phyloP scores from a whole-genome alignment of 1,140 invertebrate species.

The Pogonomyrmex californicus region DNA sequence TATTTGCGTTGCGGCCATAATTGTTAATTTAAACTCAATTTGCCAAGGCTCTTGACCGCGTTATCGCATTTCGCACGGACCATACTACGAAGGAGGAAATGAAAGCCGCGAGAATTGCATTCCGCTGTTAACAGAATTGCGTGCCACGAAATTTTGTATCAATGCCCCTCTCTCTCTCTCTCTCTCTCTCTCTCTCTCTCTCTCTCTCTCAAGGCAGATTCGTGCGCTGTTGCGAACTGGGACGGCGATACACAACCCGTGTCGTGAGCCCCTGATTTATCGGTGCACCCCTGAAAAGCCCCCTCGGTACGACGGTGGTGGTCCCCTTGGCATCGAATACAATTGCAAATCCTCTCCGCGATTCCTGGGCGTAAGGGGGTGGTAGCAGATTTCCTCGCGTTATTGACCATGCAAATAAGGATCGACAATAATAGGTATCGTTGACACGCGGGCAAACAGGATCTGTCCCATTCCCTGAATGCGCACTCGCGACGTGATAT shows the following conservation, averaged over 20 bases:
- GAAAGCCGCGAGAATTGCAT: slow-evolving; percentile 53
- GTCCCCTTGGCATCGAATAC: slow-evolving; percentile 20
- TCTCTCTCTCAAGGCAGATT: slow-evolving; percentile 12
- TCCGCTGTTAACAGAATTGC: slow-evolving; percentile 53
- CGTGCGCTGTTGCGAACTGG: slow-evolving; percentile 21
- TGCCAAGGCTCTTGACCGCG: slow-evolving; percentile 37
- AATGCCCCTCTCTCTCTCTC: neutral
- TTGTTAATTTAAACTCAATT: slow-evolving; percentile 62
- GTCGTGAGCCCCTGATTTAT: slow-evolving; percentile 46
- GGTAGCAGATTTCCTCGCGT: slow-evolving; percentile 40
- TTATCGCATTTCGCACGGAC: slow-evolving; percentile 34
- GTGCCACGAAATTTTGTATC: slow-evolving; percentile 55
- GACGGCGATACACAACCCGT: slow-evolving; percentile 8
- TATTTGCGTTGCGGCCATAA: slow-evolving; percentile 6
- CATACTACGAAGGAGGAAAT: slow-evolving; percentile 44
- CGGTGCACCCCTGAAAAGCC: slow-evolving; percentile 14
- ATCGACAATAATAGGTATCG: slow-evolving; percentile 70
- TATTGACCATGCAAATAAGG: slow-evolving; percentile 71
- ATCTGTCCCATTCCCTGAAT: slow-evolving; percentile 38
- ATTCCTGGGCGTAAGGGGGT: slow-evolving; percentile 2
- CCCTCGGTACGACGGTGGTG: neutral
- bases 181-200: neutral
- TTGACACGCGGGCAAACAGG: slow-evolving; percentile 67
- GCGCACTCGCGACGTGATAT: neutral
- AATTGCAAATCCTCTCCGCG: slow-evolving; percentile 23